phyloP scores from a whole-genome alignment of 2,888 invertebrate genomes.

The Pyrgus malvae region DNA sequence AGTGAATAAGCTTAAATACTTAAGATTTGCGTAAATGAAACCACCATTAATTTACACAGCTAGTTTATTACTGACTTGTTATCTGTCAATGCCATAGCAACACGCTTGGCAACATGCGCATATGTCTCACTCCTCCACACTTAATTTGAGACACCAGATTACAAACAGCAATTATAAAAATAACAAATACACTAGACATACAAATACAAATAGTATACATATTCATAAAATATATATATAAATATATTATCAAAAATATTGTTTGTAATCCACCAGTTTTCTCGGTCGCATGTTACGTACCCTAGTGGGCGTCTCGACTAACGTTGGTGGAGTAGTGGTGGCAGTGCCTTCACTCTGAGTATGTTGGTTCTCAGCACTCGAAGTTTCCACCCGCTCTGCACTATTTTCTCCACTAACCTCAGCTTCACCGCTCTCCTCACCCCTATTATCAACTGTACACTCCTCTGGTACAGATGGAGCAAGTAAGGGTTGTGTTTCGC shows the following conservation, averaged over 20 bases:
- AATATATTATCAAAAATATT: not conserved
- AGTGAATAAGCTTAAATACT: too few species aligned
- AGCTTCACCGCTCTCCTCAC: not conserved
- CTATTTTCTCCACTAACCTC: not conserved
- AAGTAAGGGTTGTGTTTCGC: not conserved
- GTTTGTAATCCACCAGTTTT: not conserved
- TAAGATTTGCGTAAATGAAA: too few species aligned
- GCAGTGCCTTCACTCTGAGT: not conserved
- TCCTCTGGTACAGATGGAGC: not conserved
- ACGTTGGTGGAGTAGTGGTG: not conserved
- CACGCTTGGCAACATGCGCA: too few species aligned
- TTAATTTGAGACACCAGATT: not conserved
- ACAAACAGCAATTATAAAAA: not conserved
- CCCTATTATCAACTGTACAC: not conserved
- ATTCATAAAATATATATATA: not conserved
- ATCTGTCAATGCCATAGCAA: too few species aligned
- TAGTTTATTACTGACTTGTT: too few species aligned
- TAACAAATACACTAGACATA: not conserved
- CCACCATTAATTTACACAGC: too few species aligned
- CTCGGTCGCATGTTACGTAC: not conserved
- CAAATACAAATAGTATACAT: not conserved
- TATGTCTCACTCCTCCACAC: not conserved
- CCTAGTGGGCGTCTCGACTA: not conserved
- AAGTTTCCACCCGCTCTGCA: not conserved
- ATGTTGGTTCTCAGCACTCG: not conserved